Evolutionary conservation across 2,888 invertebrate genomes (phyloP), one percentile per base, ranked within the genome.

Genomic region (Polymixis flavicincta): DNA sequence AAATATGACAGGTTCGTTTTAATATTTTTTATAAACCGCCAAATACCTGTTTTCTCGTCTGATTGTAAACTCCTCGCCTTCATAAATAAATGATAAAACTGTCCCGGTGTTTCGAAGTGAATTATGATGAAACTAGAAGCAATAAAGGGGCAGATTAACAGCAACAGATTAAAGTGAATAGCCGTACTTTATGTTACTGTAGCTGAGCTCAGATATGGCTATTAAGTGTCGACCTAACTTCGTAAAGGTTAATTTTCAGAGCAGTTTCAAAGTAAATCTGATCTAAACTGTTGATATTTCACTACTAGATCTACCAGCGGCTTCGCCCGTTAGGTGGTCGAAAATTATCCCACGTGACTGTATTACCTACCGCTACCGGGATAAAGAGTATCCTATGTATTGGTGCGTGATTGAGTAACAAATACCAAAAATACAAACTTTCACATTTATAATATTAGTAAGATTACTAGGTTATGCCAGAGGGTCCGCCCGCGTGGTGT

Each of bases 1-100:
- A 89, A 86, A 90, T 90, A 89, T 88, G 90, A 89, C 90, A 88
- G 86, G 86, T 84, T 77, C 66, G 82, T 87, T 85, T 88, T 83
- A 82, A n/a, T n/a, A 55, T 65, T 65, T 78, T 55, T 76, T 59
- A 78, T 55, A 45, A 32, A 48, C n/a, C n/a, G n/a, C n/a, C 63
- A 37, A 83, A 71, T 75, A 80, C 63, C 71, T 77, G 74, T 74
- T 80, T 78, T 54, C 52, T 45, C 50, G 11, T 54, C 50, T 67
- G 59, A 65, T 61, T 73, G 63, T 75, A 63, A 78, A 78, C 66
- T 65, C 42, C 60, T 48, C 50, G 6, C 37, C 17, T 63, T 80
- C 68, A 72, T 81, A 83, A 79, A 81, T 77, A 77, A 79, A 81
- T 81, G 85, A 83, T 86, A 81, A 85, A 88, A 82, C 76, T 75